phyloP scores from a whole-genome alignment of 1,140 invertebrate species.

The Schlechtendalia chinensis region DNA sequence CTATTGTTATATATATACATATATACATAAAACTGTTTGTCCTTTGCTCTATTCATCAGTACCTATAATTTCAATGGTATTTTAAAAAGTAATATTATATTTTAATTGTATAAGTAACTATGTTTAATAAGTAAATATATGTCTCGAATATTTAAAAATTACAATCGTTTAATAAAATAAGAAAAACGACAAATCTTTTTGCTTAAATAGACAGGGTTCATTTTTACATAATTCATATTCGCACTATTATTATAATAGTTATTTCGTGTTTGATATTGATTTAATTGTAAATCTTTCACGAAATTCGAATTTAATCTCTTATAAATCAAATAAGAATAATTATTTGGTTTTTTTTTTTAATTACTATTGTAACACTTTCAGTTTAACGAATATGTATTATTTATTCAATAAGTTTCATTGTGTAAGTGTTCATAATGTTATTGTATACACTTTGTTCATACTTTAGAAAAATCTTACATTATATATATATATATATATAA shows the following conservation, averaged over 20 bases:
- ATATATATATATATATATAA: too few relatives aligned
- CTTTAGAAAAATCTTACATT: neutral
- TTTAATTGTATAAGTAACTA: slow-evolving; percentile 14
- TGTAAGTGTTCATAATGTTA: slow-evolving; percentile 14
- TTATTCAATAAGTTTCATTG: slow-evolving; percentile 22
- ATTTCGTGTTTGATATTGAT: slow-evolving; percentile 19
- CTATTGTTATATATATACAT: slow-evolving; percentile 36
- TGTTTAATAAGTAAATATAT: slow-evolving; percentile 37
- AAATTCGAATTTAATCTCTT: slow-evolving; percentile 22
- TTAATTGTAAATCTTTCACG: slow-evolving; percentile 24
- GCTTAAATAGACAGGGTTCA: slow-evolving; percentile 42
- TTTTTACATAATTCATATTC: slow-evolving; percentile 42
- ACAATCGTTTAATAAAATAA: slow-evolving; percentile 1
- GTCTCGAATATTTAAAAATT: slow-evolving; percentile 18
- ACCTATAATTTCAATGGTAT: slow-evolving; percentile 30
- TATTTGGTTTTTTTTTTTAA: slow-evolving; percentile 8
- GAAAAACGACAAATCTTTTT: slow-evolving; percentile 28
- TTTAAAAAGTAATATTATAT: slow-evolving; percentile 19
- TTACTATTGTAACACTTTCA: neutral
- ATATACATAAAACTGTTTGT: slow-evolving; percentile 9
- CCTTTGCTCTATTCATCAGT: slow-evolving; percentile 36
- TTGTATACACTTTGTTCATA: slow-evolving; percentile 4
- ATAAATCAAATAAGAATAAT: neutral
- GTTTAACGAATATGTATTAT: slow-evolving; percentile 1
- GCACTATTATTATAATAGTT: slow-evolving; percentile 26